Percentiles rank a stretch among this genome's conserved stretches.
phyloP scores from a whole-genome alignment of 2,113 vertebrate species.

The Genyomyrus donnyi region DNA sequence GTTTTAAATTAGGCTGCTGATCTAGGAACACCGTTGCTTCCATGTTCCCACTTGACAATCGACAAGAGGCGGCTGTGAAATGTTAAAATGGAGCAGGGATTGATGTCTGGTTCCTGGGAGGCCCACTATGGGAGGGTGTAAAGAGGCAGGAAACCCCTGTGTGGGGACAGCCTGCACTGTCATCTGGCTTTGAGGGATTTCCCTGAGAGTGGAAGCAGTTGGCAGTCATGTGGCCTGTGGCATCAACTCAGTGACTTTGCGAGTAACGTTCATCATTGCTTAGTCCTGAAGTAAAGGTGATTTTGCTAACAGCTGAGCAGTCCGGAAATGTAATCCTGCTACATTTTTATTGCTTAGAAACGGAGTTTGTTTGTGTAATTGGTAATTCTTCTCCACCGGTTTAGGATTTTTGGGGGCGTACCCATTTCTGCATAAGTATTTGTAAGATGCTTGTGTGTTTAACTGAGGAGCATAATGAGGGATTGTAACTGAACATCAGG shows the following conservation, averaged over 20 bases:
- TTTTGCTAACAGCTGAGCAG: background rate
- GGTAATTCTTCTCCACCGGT: background rate
- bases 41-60: background rate
- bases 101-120: background rate
- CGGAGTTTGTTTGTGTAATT: background rate
- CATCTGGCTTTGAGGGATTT: background rate
- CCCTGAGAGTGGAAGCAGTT: background rate
- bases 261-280: background rate
- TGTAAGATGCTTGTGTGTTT: background rate
- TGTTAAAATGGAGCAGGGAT: background rate
- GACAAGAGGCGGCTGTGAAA: background rate
- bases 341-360: background rate
- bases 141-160: background rate
- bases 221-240: background rate
- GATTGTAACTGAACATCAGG: background rate
- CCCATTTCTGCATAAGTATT: background rate
- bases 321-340: background rate
- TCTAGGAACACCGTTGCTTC: background rate
- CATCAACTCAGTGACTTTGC: background rate
- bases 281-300: background rate
- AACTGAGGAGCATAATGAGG: background rate
- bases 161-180: background rate
- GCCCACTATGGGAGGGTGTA: background rate
- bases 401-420: background rate
- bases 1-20: constrained; percentile 1